phyloP scores from a whole-genome alignment of 1,140 invertebrate genomes.

The Drosophila kurseongensis region DNA sequence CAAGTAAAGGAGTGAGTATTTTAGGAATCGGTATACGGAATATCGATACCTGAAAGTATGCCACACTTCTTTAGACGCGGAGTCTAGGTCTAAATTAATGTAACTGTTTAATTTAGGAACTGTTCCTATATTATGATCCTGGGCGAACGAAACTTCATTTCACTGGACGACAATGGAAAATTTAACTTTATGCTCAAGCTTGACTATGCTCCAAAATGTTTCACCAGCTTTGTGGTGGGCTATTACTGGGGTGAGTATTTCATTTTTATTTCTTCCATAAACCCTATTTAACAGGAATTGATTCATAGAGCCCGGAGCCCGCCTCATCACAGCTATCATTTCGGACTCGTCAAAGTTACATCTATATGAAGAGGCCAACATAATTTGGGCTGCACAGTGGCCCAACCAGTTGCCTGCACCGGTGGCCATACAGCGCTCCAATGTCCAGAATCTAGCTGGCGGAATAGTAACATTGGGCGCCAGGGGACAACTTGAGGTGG shows the following conservation, averaged over 20 bases:
- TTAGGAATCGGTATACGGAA: too few relatives aligned
- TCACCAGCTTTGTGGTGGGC: constrained; percentile 76
- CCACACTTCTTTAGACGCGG: neutral
- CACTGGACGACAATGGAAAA: constrained; percentile 72
- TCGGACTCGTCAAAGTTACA: constrained; percentile 88
- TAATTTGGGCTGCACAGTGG: constrained; percentile 91
- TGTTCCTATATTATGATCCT: constrained; percentile 75
- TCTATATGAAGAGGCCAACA: constrained; percentile 89
- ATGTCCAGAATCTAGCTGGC: constrained; percentile 70
- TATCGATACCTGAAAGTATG: neutral
- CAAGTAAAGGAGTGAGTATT: constrained; percentile 72
- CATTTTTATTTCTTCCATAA: accelerated
- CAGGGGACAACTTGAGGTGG: constrained; percentile 66
- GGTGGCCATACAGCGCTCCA: constrained; percentile 78
- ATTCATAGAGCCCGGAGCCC: constrained; percentile 85
- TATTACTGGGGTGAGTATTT: constrained; percentile 79
- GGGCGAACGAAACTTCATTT: constrained; percentile 77
- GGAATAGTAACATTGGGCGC: constrained; percentile 71
- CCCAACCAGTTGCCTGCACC: constrained; percentile 64
- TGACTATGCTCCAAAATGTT: constrained; percentile 81
- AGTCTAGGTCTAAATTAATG: too few relatives aligned
- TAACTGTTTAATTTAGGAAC: constrained; percentile 19
- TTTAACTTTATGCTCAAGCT: constrained; percentile 80
- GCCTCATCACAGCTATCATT: constrained; percentile 86
- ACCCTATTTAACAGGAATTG: too few relatives aligned